Evolutionary conservation across 2,888 invertebrate genomes (phyloP), one percentile per base, ranked within the genome.

Genomic region (Metallyticus violacea): DNA sequence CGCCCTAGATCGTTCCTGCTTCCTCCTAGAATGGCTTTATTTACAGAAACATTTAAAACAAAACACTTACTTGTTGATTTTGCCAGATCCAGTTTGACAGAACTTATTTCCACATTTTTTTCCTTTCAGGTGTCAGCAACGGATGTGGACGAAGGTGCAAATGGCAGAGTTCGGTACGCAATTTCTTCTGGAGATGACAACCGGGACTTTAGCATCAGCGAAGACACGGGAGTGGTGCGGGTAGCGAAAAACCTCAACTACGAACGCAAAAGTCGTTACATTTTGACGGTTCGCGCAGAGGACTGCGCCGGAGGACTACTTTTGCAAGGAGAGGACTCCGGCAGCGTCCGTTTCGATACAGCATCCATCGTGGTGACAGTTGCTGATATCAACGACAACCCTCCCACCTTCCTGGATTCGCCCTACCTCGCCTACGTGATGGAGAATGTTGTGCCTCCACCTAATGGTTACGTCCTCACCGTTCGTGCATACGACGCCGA

Each of bases 161-260:
- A 98, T 92, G 98, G 97, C n/a, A 95, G 97, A 89, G 96, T 99
- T 6, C 95, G 98, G 84, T 99, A 97, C 92, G 96, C 97, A 77
- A 98, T 99, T 89, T 95, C 96, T 40, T 94, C 95, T 29, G 99
- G 98, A 6, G 98, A 99, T 92, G 95, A 96, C 87, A 98, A 97
- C 91, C 94, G 97, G 88, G 98, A 98, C 92, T 97, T 98, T 91
- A 96, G 96, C 91, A 97, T 98, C 88, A 96, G 97, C 88, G 98
- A 98, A 92, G 97, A 98, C 91, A 96, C 97, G 7, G 99, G 99
- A 0, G 95, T 97, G 78, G 95, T 99, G 25, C 94, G 98, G 88
- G 97, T 99, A 6, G 97, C 97, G 40, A 98, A 98, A 92, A 97
- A 97, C 91, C 93, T 99, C 28, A 98, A 99, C 92, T 99, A 96